phyloP scores from a whole-genome alignment of 1,140 invertebrate genomes.

The Atopsyche davidsoni region DNA sequence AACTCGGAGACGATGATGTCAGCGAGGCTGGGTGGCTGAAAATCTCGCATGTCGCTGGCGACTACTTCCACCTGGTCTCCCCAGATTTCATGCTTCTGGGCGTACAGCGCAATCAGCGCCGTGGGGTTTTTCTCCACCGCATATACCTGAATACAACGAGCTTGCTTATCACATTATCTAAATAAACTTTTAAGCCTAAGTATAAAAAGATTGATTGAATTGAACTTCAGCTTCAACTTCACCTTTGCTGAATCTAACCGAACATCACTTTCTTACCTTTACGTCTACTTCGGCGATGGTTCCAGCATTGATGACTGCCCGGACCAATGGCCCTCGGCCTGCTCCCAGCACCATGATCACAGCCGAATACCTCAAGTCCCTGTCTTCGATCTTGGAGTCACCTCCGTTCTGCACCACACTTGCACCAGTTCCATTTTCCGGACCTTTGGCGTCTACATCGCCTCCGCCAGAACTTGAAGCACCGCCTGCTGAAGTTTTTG shows the following conservation, averaged over 20 bases:
- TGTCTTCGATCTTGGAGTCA: neutral
- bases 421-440: neutral
- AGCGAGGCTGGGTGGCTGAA: constrained; percentile 73
- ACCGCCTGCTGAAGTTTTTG: too few species aligned
- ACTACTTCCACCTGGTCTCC: constrained; percentile 63
- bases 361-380: constrained; percentile 33
- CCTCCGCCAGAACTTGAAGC: too few species aligned
- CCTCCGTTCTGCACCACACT: neutral
- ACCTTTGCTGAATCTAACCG: too few species aligned
- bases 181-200: too few species aligned
- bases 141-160: constrained; percentile 58
- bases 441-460: too few species aligned
- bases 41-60: constrained; percentile 87
- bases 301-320: constrained; percentile 76
- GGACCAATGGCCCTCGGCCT: constrained; percentile 90
- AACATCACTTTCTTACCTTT: too few species aligned
- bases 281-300: constrained; percentile 54
- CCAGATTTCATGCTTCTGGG: constrained; percentile 79
- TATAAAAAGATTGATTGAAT: too few species aligned
- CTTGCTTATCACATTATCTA: too few species aligned
- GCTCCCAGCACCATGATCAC: constrained; percentile 91
- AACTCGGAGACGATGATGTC: constrained; percentile 97
- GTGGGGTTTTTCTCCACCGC: constrained; percentile 98
- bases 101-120: constrained; percentile 84
- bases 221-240: too few species aligned